phyloP scores from a whole-genome alignment of 2,888 invertebrate genomes.

The Amphipyra tragopoginis region DNA sequence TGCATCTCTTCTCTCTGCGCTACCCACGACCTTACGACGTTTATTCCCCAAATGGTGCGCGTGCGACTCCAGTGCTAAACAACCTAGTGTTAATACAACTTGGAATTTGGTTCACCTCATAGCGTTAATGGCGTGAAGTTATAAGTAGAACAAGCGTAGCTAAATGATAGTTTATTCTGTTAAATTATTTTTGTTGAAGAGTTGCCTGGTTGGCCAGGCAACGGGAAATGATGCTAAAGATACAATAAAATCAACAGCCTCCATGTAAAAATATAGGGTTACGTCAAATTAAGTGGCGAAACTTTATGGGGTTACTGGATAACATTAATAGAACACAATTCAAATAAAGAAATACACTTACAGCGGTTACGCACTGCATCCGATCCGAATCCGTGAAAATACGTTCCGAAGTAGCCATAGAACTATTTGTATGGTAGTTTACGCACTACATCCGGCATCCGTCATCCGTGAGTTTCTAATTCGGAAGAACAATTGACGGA shows the following conservation, averaged over 20 bases:
- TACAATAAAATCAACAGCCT: conserved; percentile 28
- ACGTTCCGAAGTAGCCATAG: too few species aligned
- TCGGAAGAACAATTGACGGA: too few species aligned
- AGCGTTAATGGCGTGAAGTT: conserved; percentile 19
- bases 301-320: too few species aligned
- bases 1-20: too few species aligned
- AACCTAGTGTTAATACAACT: conserved; percentile 20
- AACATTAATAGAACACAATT: too few species aligned
- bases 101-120: conserved; percentile 80
- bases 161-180: conserved; percentile 31
- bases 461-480: too few species aligned
- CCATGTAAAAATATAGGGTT: not conserved
- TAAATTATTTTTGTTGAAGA: conserved; percentile 38
- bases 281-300: too few species aligned
- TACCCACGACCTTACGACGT: not conserved
- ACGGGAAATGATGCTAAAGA: not conserved
- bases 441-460: too few species aligned
- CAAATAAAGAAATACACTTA: too few species aligned
- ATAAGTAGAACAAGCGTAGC: conserved; percentile 43
- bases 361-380: too few species aligned
- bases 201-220: conserved; percentile 8
- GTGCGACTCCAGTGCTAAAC: conserved; percentile 11
- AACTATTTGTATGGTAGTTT: too few species aligned
- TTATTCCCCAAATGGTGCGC: not conserved
- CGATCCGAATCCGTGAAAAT: too few species aligned